Conservation (phyloP, 2,888 invertebrate genomes). For the Mechanitis messenoides region DNA sequence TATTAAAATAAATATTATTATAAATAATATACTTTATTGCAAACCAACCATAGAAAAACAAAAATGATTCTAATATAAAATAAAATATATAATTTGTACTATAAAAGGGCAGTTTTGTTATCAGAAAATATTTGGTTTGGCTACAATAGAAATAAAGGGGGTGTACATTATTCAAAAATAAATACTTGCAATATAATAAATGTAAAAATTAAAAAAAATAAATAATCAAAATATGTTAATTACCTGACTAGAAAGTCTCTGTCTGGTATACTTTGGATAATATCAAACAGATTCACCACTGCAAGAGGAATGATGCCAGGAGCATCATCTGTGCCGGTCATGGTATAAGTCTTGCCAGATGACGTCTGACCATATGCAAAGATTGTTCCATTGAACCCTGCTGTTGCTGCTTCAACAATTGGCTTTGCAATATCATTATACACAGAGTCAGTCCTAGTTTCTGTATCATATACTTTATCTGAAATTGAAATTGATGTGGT, state of each 20-base stretch:
- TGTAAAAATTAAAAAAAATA: no score
- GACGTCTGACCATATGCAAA: conserved; percentile 96
- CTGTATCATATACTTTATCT: conserved; percentile 85
- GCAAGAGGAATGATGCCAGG: conserved; percentile 86
- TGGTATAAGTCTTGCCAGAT: conserved; percentile 91
- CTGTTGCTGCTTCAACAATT: conserved; percentile 82
- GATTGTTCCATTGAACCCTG: conserved; percentile 90
- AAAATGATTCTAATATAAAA: no score
- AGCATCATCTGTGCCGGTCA: conserved; percentile 82
- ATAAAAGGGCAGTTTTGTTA: no score
- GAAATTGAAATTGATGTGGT: conserved; percentile 39
- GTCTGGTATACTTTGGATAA: conserved; percentile 77
- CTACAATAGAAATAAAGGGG: no score
- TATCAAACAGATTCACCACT: conserved; percentile 82
- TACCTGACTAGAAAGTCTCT: conserved; percentile 86
- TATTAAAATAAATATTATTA: neutral
- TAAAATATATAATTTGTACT: no score
- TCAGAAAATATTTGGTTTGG: no score
- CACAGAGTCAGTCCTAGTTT: conserved; percentile 77
- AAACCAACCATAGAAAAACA: no score
- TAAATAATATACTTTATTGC: no score
- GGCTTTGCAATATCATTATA: conserved; percentile 82
- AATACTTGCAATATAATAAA: no score
- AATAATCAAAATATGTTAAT: neutral
- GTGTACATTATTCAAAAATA: no score